These are phyloP conservation scores for Drosophila truncata DNA, from an alignment of 1,140 invertebrate species.

Conservation along the genomic window DNA sequence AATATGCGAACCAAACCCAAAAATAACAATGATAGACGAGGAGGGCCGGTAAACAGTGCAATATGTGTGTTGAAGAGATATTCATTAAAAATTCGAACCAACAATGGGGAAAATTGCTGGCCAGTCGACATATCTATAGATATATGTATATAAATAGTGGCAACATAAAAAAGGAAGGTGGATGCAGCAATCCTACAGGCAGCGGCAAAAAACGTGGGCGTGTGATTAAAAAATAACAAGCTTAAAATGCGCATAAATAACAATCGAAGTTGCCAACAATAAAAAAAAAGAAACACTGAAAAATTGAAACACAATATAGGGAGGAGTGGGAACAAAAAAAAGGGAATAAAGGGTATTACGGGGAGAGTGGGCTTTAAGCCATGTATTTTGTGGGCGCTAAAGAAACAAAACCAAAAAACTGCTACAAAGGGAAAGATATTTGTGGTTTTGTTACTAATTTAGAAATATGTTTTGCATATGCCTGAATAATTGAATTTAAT, in stretches of 20 bases:
- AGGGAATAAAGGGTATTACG: not conserved
- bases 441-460: constrained; percentile 6
- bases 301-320: constrained; percentile 24
- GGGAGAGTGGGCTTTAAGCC: constrained; percentile 5
- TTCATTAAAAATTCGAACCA: constrained; percentile 75
- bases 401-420: not conserved
- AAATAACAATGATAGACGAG: constrained; percentile 37
- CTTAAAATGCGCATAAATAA: constrained; percentile 79
- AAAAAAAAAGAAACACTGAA: constrained; percentile 27
- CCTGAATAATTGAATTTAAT: constrained; percentile 9
- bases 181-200: constrained; percentile 25
- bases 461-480: constrained; percentile 5
- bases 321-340: not conserved
- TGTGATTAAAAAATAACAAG: constrained; percentile 81
- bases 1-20: constrained; percentile 43
- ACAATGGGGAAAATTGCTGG: constrained; percentile 39
- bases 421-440: not conserved
- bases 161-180: constrained; percentile 5
- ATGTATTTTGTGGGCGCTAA: not conserved
- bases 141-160: not conserved
- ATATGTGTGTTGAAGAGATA: constrained; percentile 61
- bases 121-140: not conserved
- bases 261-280: constrained; percentile 33
- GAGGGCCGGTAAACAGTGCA: constrained; percentile 42
- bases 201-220: constrained; percentile 59